These are phyloP conservation scores for Lucifuga dentata DNA, from an alignment of 2,113 vertebrate species.

Conservation along the genomic window DNA sequence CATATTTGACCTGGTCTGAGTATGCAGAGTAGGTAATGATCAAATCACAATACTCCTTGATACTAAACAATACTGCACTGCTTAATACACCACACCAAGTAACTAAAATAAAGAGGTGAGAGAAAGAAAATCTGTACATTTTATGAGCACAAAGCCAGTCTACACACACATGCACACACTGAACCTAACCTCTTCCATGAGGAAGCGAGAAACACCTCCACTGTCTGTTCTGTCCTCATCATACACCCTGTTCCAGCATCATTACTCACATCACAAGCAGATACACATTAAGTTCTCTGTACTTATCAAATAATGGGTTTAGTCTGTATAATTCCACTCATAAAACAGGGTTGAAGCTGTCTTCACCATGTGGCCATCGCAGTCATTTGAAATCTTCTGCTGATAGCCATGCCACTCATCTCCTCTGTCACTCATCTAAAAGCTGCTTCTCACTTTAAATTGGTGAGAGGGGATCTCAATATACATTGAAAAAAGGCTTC, in stretches of 20 bases:
- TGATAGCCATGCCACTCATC: slow-evolving; percentile 19
- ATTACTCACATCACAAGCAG: background rate
- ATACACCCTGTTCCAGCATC: background rate
- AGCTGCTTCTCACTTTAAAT: slow-evolving; percentile 8
- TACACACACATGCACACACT: slow-evolving; percentile 2
- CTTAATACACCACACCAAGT: background rate
- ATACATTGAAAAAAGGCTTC: background rate
- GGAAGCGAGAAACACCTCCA: background rate
- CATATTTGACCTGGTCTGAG: background rate
- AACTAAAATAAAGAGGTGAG: slow-evolving; percentile 7
- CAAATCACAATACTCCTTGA: slow-evolving; percentile 1
- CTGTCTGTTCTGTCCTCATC: slow-evolving; percentile 6
- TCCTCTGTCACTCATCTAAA: background rate
- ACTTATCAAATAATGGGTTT: slow-evolving; percentile 14
- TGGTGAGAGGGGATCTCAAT: slow-evolving; percentile 9
- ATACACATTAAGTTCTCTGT: background rate
- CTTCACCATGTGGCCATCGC: slow-evolving; percentile 30
- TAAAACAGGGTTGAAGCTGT: slow-evolving; percentile 20
- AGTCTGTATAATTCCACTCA: slow-evolving; percentile 19
- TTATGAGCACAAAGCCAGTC: background rate
- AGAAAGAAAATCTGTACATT: background rate
- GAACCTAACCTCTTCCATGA: background rate
- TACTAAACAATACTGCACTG: background rate
- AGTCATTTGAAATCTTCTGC: slow-evolving; percentile 28
- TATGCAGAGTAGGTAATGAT: background rate